Evolutionary conservation across 2,113 vertebrate genomes (phyloP).

Genomic region (Probosciger aterrimus): DNA sequence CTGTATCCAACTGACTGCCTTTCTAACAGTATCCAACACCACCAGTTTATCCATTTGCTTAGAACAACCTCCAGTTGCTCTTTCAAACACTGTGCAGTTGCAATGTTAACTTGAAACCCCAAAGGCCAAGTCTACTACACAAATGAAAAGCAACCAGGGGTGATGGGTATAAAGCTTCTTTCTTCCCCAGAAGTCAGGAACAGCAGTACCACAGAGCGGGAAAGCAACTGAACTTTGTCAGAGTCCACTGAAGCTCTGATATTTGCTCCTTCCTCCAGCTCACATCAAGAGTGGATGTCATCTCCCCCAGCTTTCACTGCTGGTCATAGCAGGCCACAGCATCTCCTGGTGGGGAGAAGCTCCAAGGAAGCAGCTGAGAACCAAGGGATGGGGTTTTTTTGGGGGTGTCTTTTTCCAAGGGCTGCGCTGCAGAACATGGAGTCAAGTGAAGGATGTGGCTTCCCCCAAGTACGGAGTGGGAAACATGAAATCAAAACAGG

Average conservation of each 20-base stretch:
- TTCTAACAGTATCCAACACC: background rate
- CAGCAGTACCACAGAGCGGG: background rate
- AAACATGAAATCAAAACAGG: conserved; percentile 6
- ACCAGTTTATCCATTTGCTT: background rate
- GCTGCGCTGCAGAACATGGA: background rate
- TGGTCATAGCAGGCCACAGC: background rate
- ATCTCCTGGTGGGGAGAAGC: background rate
- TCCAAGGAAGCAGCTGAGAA: background rate
- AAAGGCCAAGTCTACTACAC: background rate
- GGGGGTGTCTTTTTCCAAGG: background rate
- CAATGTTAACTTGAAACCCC: background rate
- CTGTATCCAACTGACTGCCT: background rate
- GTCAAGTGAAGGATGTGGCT: background rate
- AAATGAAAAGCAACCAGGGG: background rate
- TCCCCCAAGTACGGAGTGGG: background rate
- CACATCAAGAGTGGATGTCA: background rate
- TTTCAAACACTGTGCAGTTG: background rate
- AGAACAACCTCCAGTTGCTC: background rate
- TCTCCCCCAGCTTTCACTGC: background rate
- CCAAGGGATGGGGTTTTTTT: background rate
- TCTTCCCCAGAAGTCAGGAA: background rate
- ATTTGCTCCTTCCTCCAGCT: background rate
- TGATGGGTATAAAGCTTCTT: background rate
- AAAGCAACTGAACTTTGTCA: background rate
- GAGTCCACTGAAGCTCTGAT: background rate